Percentiles rank a stretch among this genome's conserved stretches.
Evolutionary conservation across 2,888 invertebrate species (phyloP).

Genomic region (Spisula solida): DNA sequence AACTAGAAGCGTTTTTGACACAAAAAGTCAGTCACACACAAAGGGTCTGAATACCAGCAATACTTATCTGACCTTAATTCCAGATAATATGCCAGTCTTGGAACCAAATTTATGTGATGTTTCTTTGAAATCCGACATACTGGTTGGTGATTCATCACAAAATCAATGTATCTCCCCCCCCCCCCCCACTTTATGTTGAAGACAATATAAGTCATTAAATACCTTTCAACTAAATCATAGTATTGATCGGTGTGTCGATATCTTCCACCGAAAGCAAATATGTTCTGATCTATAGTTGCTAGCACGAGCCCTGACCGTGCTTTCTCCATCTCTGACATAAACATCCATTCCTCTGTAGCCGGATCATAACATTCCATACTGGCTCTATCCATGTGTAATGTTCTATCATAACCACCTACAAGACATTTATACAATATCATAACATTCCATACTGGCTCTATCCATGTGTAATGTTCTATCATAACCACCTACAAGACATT

Average conservation of each 20-base stretch:
- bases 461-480: slow-evolving; percentile 84
- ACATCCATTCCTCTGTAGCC: slow-evolving; percentile 84
- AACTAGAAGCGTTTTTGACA: too few relatives aligned
- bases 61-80: too few relatives aligned
- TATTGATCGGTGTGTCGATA: slow-evolving; percentile 85
- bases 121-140: too few relatives aligned
- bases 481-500: too few relatives aligned
- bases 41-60: too few relatives aligned
- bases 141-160: too few relatives aligned
- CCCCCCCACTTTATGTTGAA: too few relatives aligned
- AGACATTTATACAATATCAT: neutral
- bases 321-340: slow-evolving; percentile 87
- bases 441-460: slow-evolving; percentile 85
- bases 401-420: slow-evolving; percentile 86
- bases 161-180: too few relatives aligned
- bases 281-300: slow-evolving; percentile 84
- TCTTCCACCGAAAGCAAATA: slow-evolving; percentile 86
- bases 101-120: too few relatives aligned
- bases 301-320: slow-evolving; percentile 85
- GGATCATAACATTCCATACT: slow-evolving; percentile 86
- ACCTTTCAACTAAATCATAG: slow-evolving; percentile 86
- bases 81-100: too few relatives aligned
- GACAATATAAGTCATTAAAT: slow-evolving; percentile 22
- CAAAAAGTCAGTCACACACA: too few relatives aligned
- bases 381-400: slow-evolving; percentile 85